Conservation (phyloP, 2,888 invertebrate species). For the Osedax frankpressi region DNA sequence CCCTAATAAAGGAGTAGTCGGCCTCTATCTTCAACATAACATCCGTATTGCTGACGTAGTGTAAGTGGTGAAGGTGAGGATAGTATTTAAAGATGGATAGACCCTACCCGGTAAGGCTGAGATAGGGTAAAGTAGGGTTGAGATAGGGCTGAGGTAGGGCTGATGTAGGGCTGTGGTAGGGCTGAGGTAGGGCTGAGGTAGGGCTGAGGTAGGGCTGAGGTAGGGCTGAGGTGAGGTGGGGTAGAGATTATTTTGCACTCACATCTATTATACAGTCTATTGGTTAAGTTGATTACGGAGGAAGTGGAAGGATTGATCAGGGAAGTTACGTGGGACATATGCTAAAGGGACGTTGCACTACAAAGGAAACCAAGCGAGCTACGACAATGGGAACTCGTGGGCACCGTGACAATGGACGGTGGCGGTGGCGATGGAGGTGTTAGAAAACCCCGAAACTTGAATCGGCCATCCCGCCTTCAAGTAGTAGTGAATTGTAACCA, state of each 20-base stretch:
- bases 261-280: too few species aligned
- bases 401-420: too few species aligned
- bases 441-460: conserved; percentile 33
- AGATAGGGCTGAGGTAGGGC: background rate
- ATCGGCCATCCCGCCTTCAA: conserved; percentile 54
- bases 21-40: conserved; percentile 44
- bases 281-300: background rate
- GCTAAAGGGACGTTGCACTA: background rate
- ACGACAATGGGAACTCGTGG: too few species aligned
- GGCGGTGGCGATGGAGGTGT: background rate
- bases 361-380: too few species aligned
- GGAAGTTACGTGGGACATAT: background rate
- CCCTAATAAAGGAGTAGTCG: conserved; percentile 49
- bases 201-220: background rate
- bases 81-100: too few species aligned
- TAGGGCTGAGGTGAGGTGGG: background rate
- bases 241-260: background rate
- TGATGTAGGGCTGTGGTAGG: background rate
- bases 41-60: conserved; percentile 26
- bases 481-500: conserved; percentile 59
- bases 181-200: background rate
- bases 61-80: too few species aligned
- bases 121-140: too few species aligned
- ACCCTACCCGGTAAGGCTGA: background rate
- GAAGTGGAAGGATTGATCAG: background rate